Conservation (phyloP, 2,888 invertebrate genomes). For the Drosophila falleni region DNA sequence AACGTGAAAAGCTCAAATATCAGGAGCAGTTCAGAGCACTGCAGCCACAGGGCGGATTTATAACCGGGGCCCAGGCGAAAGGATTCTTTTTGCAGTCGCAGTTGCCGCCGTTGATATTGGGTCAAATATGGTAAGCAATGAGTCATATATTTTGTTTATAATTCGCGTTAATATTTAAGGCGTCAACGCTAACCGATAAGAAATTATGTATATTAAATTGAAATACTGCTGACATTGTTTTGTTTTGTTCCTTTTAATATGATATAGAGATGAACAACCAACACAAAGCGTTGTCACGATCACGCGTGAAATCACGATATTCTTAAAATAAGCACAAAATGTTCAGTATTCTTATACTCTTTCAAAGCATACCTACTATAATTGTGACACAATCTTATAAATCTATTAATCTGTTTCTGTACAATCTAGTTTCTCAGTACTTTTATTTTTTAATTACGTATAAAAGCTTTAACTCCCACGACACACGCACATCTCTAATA, state of each 20-base stretch:
- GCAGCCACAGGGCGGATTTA: constrained; percentile 93
- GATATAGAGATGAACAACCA: constrained; percentile 19
- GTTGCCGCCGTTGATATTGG: constrained; percentile 94
- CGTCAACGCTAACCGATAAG: constrained; percentile 43
- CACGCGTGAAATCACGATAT: background rate
- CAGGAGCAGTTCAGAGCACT: constrained; percentile 96
- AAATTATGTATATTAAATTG: constrained; percentile 17
- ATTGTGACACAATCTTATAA: too few species aligned
- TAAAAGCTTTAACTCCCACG: background rate
- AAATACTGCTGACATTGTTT: constrained; percentile 27
- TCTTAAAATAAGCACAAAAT: background rate
- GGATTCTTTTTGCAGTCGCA: constrained; percentile 96
- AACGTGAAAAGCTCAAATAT: constrained; percentile 94
- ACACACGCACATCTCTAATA: constrained; percentile 26
- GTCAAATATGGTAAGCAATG: constrained; percentile 95
- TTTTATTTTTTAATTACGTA: background rate
- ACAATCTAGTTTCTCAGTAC: too few species aligned
- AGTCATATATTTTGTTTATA: constrained; percentile 24
- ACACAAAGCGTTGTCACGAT: background rate
- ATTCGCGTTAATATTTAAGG: constrained; percentile 30
- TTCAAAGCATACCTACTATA: too few species aligned
- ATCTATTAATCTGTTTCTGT: too few species aligned
- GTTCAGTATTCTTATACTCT: too few species aligned
- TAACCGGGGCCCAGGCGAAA: constrained; percentile 97
- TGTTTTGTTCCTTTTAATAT: constrained; percentile 40